These are phyloP conservation scores for Galeruca laticollis DNA, from an alignment of 2,888 invertebrate species.

Conservation along the genomic window DNA sequence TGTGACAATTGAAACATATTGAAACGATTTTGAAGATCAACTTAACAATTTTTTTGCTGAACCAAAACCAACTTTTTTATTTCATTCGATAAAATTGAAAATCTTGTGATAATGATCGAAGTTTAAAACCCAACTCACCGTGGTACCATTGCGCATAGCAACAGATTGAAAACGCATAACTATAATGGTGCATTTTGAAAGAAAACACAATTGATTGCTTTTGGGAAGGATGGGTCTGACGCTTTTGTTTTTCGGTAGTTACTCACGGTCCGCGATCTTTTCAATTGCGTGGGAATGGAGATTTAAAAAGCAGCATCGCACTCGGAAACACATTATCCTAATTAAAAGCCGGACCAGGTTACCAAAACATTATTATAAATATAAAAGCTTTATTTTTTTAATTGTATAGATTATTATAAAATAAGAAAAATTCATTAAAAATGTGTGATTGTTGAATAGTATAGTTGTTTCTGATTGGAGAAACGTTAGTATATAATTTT, in stretches of 20 bases:
- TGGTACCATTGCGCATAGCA: not conserved
- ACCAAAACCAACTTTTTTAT: too few species aligned
- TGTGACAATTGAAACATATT: too few species aligned
- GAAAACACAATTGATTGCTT: constrained; percentile 30
- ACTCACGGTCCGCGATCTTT: constrained; percentile 21
- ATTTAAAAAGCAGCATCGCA: constrained; percentile 14
- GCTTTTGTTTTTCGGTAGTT: constrained; percentile 36
- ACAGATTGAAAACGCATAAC: constrained; percentile 16
- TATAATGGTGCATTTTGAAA: constrained; percentile 17
- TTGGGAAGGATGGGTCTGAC: constrained; percentile 36
- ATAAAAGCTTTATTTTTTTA: not conserved
- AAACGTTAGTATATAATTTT: not conserved
- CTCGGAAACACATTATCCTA: constrained; percentile 8
- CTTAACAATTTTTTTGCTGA: too few species aligned
- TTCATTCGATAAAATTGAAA: too few species aligned
- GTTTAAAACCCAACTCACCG: constrained; percentile 10
- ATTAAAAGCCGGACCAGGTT: not conserved
- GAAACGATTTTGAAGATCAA: too few species aligned
- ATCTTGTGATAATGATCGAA: not conserved
- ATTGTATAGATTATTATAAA: not conserved
- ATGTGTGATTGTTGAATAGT: too few species aligned
- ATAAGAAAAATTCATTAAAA: not conserved
- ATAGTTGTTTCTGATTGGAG: too few species aligned
- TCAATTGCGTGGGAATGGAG: constrained; percentile 32
- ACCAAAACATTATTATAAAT: not conserved